Evolutionary conservation across 1,140 invertebrate genomes (phyloP).

Genomic region (Rhopalosiphum maidis): DNA sequence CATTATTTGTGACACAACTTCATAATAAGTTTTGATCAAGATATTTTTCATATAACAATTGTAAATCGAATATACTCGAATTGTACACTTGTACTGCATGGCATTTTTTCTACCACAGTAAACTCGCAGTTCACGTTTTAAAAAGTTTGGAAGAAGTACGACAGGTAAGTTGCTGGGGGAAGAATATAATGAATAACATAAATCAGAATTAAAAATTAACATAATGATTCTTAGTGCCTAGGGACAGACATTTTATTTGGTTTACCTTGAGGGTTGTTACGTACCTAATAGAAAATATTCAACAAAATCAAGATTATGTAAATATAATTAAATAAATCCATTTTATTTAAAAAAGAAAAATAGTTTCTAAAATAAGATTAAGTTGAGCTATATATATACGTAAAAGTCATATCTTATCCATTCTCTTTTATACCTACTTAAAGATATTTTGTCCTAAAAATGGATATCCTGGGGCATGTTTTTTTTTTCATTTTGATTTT

Average conservation of each 20-base stretch:
- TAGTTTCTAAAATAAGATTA: neutral
- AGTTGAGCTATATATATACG: neutral
- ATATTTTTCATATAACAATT: neutral
- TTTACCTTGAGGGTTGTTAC: neutral
- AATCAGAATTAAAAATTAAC: conserved; percentile 34
- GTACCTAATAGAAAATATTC: neutral
- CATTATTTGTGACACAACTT: neutral
- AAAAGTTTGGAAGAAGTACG: neutral
- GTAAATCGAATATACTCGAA: neutral
- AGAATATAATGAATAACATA: conserved; percentile 8
- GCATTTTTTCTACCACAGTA: neutral
- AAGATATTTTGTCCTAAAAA: conserved; percentile 18
- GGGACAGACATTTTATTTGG: neutral
- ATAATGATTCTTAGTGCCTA: neutral
- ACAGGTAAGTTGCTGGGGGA: neutral
- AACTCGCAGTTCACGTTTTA: conserved; percentile 38
- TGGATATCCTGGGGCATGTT: neutral
- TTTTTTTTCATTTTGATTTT: conserved; percentile 20
- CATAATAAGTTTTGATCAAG: neutral
- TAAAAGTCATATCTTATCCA: conserved; percentile 4
- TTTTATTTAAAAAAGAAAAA: conserved; percentile 12
- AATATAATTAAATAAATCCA: neutral
- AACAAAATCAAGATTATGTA: neutral
- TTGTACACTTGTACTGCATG: neutral
- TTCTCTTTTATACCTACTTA: neutral